Evolutionary conservation across 2,797 vertebrate species (phyloP).

Genomic region (Nyctalus aviator): DNA sequence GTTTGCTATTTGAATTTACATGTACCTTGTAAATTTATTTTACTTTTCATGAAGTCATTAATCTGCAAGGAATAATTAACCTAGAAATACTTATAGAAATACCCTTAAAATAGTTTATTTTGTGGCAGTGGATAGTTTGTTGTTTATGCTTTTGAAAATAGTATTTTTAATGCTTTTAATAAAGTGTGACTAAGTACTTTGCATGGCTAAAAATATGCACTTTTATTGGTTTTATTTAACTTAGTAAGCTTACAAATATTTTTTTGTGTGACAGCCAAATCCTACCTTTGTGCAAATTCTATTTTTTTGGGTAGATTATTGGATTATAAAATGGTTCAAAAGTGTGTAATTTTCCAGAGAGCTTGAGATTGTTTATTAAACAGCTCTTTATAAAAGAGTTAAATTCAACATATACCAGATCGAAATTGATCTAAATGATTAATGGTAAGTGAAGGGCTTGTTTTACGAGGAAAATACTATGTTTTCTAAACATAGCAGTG

Average conservation of each 20-base stretch:
- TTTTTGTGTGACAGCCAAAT: constrained; percentile 40
- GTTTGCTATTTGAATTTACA: constrained; percentile 27
- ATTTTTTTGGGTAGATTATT: constrained; percentile 44
- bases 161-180: constrained; percentile 49
- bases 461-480: constrained; percentile 64
- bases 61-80: constrained; percentile 34
- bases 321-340: constrained; percentile 55
- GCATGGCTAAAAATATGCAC: background rate
- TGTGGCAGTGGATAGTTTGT: constrained; percentile 30
- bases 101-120: constrained; percentile 57
- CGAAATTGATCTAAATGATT: constrained; percentile 39
- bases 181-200: constrained; percentile 56
- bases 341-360: background rate
- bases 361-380: constrained; percentile 55
- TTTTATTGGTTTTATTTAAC: constrained; percentile 58
- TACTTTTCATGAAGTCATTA: constrained; percentile 43
- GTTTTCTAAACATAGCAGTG: constrained; percentile 66
- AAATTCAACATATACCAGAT: constrained; percentile 1
- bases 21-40: constrained; percentile 38
- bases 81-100: constrained; percentile 46
- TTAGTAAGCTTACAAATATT: constrained; percentile 32
- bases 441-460: constrained; percentile 49
- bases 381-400: constrained; percentile 49
- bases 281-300: constrained; percentile 43
- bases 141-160: constrained; percentile 42